phyloP scores from a whole-genome alignment of 2,888 invertebrate species.

The Brenthis hecate region DNA sequence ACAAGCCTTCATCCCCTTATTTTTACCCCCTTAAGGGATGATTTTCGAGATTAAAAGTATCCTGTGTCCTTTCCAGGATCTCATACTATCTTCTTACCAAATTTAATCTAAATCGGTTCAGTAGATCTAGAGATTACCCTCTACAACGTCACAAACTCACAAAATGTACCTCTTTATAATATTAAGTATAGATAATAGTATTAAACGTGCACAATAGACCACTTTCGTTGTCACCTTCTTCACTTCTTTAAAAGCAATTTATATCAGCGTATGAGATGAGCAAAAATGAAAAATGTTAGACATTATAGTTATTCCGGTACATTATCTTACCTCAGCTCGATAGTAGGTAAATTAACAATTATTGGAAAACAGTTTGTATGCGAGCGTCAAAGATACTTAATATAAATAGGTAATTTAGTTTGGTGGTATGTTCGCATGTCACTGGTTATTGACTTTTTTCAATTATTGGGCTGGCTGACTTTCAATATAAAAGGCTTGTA shows the following conservation, averaged over 20 bases:
- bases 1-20: too few species aligned
- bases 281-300: slow-evolving; percentile 6
- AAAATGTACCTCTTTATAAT: too few species aligned
- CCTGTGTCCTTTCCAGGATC: too few species aligned
- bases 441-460: neutral
- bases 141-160: too few species aligned
- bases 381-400: slow-evolving; percentile 12
- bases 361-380: slow-evolving; percentile 22
- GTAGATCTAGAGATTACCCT: too few species aligned
- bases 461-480: neutral
- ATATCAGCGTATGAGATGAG: neutral
- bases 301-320: slow-evolving; percentile 12
- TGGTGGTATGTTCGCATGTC: neutral
- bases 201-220: too few species aligned
- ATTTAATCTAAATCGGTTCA: too few species aligned
- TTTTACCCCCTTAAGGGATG: too few species aligned
- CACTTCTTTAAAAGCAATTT: neutral
- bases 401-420: slow-evolving; percentile 18
- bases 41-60: too few species aligned
- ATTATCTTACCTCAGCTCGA: neutral
- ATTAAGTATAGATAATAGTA: too few species aligned
- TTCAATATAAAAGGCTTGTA: too few species aligned
- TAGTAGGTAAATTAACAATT: slow-evolving; percentile 18
- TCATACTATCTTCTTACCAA: too few species aligned
- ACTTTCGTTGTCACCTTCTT: neutral